Conservation (phyloP, 2,113 vertebrate genomes). For the Perca fluviatilis region DNA sequence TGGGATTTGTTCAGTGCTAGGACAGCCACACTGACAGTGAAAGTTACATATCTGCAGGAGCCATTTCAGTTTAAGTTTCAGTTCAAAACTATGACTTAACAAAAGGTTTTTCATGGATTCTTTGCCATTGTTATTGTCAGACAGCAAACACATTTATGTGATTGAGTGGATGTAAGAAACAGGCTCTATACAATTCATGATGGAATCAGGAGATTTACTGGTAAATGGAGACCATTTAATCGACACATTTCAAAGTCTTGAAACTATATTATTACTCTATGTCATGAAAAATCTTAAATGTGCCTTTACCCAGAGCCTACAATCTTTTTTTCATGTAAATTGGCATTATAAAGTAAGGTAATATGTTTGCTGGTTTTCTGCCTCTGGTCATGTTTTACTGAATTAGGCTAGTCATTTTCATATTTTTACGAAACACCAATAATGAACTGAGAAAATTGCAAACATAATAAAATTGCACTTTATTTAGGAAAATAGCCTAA, state of each 20-base stretch:
- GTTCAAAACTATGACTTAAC: background rate
- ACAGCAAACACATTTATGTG: slow-evolving; percentile 14
- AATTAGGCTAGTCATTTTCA: slow-evolving; percentile 63
- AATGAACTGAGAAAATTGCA: slow-evolving; percentile 64
- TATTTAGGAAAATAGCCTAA: slow-evolving; percentile 70
- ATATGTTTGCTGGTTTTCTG: slow-evolving; percentile 63
- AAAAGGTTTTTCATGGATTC: slow-evolving; percentile 7
- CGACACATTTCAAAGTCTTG: background rate
- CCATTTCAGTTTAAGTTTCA: background rate
- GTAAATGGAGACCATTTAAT: slow-evolving; percentile 4
- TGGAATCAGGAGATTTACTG: background rate
- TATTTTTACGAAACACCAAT: slow-evolving; percentile 54
- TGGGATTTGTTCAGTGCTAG: background rate
- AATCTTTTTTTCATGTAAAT: slow-evolving; percentile 52
- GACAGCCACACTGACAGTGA: background rate
- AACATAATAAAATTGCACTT: slow-evolving; percentile 64
- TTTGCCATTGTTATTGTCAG: slow-evolving; percentile 1
- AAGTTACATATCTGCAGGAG: background rate
- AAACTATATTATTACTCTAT: background rate
- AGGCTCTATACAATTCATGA: background rate
- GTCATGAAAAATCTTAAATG: slow-evolving; percentile 5
- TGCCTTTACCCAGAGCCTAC: slow-evolving; percentile 13
- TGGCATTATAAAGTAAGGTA: slow-evolving; percentile 53
- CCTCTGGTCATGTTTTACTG: slow-evolving; percentile 48
- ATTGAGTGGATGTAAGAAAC: background rate